Base-by-base conservation (phyloP, 1,140 invertebrate species). In the Frieseomelitta varia region DNA sequence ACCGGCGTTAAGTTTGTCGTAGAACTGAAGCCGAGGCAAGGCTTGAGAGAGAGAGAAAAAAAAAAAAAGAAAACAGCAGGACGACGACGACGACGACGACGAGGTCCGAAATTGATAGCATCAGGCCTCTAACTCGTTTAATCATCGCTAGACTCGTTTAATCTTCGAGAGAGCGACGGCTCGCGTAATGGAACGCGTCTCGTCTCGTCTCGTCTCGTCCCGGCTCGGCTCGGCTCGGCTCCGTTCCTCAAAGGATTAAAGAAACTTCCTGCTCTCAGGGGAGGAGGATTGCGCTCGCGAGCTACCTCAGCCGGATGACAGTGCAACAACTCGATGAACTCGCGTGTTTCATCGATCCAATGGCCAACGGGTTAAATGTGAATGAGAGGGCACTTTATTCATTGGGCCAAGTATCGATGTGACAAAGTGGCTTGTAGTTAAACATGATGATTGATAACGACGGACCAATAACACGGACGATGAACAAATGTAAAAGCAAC, bases 121-220 rank as follows among this genome's bases (percentile, higher is more conserved):
- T 81, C 74, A 47, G 8, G 19, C 39, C 39, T 4, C 17, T 81
- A 76, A 78, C 74, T 78, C 81, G 81, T 78, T 81, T 81, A 81
- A 81, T 81, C 80, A 75, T 75, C 61, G 47, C 58, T 8, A n/a
- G 79, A 51, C 69, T n/a, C 56, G 79, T 81, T 81, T 76, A 81
- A 81, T 81, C 80, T 81, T 73, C 58, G 24, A 55, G 34, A 78
- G 30, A 78, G 75, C 30, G 81, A 67, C 53, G 21, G 21, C 4
- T n/a, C 39, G 47, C 65, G 65, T 83, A 78, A 78, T 71, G 75
- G 74, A 76, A 78, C 65, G 74, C 74, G 65, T 78, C 81, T 27
- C 39, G 39, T 47, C 39, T 24, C 6, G 21, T 2, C 17, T 39
- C 39, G 39, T 4, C 39, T 39, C 39, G 39, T 0, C 39, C 6